A percentile compares a stretch with the other conserved stretches of the same genome.
Conservation (phyloP, 2,888 invertebrate genomes). For the Caenorhabditis wallacei region DNA sequence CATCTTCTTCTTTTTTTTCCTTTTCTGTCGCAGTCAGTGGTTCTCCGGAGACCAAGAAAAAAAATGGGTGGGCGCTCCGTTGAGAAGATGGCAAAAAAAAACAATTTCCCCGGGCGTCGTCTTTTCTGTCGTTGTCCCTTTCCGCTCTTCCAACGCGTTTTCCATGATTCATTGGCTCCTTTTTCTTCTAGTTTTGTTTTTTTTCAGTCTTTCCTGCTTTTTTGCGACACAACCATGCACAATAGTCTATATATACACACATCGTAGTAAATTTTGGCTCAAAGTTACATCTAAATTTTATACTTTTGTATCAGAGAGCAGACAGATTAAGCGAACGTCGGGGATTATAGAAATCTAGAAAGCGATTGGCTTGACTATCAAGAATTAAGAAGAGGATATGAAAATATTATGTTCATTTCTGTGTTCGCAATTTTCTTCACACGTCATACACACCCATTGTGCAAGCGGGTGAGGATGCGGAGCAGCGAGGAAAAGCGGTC, state of each 20-base stretch:
- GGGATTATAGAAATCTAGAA: constrained; percentile 15
- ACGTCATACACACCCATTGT: neutral
- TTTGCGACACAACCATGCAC: neutral
- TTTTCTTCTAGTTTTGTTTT: constrained; percentile 49
- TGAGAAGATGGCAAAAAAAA: constrained; percentile 39
- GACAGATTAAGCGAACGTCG: constrained; percentile 5
- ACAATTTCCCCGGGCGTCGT: constrained; percentile 59
- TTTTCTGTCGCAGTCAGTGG: constrained; percentile 43
- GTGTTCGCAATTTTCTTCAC: constrained; percentile 10
- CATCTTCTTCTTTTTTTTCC: constrained; percentile 22
- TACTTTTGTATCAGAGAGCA: constrained; percentile 10
- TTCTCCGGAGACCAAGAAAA: constrained; percentile 54
- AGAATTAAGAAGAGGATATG: constrained; percentile 20
- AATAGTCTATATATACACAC: neutral
- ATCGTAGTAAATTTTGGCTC: neutral
- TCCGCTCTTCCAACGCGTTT: constrained; percentile 40
- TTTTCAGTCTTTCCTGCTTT: constrained; percentile 30
- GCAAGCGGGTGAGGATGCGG: constrained; percentile 4
- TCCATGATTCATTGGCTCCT: constrained; percentile 67
- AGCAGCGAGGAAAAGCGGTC: constrained; percentile 10
- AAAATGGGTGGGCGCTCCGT: constrained; percentile 54
- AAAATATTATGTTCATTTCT: constrained; percentile 28
- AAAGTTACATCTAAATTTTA: neutral
- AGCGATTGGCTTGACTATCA: constrained; percentile 23
- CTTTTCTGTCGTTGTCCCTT: constrained; percentile 34